These are phyloP conservation scores for Mastacembelus armatus DNA, from an alignment of 2,797 vertebrate species.

Conservation along the genomic window DNA sequence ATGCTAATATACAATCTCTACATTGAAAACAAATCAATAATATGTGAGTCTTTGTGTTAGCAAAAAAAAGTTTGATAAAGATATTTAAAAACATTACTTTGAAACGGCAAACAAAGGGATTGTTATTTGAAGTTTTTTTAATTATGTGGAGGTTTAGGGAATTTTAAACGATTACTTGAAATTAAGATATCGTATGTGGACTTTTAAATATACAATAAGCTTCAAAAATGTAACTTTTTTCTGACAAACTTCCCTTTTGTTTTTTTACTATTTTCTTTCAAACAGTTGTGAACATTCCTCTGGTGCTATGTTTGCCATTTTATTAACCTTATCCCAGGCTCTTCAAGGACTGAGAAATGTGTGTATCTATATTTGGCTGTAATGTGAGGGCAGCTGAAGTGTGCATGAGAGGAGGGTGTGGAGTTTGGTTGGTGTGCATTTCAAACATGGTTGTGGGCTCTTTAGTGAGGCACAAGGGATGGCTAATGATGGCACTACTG, in stretches of 20 bases:
- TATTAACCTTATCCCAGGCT: constrained; percentile 38
- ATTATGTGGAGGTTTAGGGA: not conserved
- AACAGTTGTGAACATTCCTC: not conserved
- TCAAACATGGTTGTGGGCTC: constrained; percentile 18
- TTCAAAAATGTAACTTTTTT: not conserved
- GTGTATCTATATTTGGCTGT: constrained; percentile 67
- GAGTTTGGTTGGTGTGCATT: constrained; percentile 37
- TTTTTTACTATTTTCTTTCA: not conserved
- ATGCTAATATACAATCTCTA: constrained; percentile 11
- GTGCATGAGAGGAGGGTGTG: constrained; percentile 52
- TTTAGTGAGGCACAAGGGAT: constrained; percentile 23
- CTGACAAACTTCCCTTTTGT: not conserved
- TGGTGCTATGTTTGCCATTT: constrained; percentile 27
- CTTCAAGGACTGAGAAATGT: constrained; percentile 51
- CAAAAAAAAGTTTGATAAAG: not conserved
- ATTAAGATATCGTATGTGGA: not conserved
- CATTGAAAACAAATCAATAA: not conserved
- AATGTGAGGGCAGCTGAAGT: constrained; percentile 52
- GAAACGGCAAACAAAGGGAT: constrained; percentile 62
- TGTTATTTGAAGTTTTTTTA: constrained; percentile 10
- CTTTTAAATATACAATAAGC: not conserved
- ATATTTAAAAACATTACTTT: constrained; percentile 21
- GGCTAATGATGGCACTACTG: constrained; percentile 18
- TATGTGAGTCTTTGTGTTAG: not conserved
- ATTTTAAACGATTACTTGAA: not conserved